Conservation (phyloP, 2,797 vertebrate species). For the Bradypodion ventrale region DNA sequence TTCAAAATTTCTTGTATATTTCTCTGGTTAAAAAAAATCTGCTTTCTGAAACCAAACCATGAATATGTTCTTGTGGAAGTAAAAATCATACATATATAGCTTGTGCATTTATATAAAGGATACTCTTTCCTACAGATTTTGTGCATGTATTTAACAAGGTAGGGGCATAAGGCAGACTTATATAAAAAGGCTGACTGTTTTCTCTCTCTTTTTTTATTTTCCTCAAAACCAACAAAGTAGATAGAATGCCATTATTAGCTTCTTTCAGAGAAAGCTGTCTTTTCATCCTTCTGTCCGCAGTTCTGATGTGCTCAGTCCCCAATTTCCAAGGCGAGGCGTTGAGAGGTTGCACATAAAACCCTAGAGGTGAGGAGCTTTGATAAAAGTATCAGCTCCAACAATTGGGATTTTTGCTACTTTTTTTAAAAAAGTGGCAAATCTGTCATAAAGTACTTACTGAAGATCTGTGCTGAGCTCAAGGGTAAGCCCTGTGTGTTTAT, state of each 20-base stretch:
- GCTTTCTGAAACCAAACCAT: neutral
- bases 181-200: neutral
- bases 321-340: neutral
- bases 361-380: slow-evolving; percentile 39
- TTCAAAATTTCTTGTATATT: neutral
- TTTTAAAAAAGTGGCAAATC: slow-evolving; percentile 51
- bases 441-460: slow-evolving; percentile 57
- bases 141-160: neutral
- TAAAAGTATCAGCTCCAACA: slow-evolving; percentile 46
- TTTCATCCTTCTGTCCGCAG: neutral
- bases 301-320: neutral
- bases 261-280: neutral
- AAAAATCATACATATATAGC: neutral
- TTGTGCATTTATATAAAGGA: neutral
- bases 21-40: neutral
- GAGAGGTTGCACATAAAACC: slow-evolving; percentile 43
- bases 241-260: slow-evolving; percentile 12
- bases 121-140: neutral
- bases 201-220: neutral
- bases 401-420: slow-evolving; percentile 53
- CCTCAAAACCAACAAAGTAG: neutral
- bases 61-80: neutral
- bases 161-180: neutral
- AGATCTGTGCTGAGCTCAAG: slow-evolving; percentile 56
- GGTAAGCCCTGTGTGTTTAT: slow-evolving; percentile 52